Conservation (phyloP, 2,888 invertebrate species). For the Hartigia nigra region DNA sequence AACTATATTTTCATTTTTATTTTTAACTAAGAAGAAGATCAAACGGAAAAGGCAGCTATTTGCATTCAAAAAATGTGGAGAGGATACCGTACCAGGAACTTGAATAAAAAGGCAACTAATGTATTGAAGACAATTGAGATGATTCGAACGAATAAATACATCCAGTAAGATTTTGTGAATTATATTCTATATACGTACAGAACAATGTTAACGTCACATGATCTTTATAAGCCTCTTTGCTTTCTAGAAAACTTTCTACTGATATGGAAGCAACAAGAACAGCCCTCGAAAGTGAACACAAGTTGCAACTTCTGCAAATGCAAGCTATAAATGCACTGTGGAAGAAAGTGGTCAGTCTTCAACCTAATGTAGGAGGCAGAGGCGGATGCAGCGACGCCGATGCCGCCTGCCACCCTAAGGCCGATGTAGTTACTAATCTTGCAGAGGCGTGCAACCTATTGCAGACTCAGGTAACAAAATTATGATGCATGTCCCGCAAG, state of each 20-base stretch:
- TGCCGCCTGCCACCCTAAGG: constrained; percentile 63
- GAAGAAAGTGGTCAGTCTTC: constrained; percentile 84
- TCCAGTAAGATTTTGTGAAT: constrained; percentile 73
- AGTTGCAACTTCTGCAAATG: constrained; percentile 88
- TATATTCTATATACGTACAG: neutral
- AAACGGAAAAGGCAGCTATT: constrained; percentile 72
- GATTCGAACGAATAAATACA: constrained; percentile 83
- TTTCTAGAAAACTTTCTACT: constrained; percentile 77
- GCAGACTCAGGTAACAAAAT: constrained; percentile 74
- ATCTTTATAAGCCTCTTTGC: neutral
- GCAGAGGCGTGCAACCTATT: constrained; percentile 81
- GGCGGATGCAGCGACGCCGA: constrained; percentile 46
- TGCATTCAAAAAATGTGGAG: constrained; percentile 90
- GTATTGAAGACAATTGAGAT: constrained; percentile 77
- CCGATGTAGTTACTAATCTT: constrained; percentile 77
- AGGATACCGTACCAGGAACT: constrained; percentile 82
- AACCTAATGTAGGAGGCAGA: constrained; percentile 62
- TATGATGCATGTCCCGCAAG: neutral
- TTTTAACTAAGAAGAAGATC: constrained; percentile 48
- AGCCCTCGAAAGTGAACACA: constrained; percentile 85
- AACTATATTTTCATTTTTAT: neutral
- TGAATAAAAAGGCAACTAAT: constrained; percentile 75
- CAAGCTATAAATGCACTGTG: constrained; percentile 91
- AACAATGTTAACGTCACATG: constrained; percentile 8
- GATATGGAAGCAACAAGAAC: constrained; percentile 89